Evolutionary conservation across 2,888 invertebrate species (phyloP).

Genomic region (Pocota personata): DNA sequence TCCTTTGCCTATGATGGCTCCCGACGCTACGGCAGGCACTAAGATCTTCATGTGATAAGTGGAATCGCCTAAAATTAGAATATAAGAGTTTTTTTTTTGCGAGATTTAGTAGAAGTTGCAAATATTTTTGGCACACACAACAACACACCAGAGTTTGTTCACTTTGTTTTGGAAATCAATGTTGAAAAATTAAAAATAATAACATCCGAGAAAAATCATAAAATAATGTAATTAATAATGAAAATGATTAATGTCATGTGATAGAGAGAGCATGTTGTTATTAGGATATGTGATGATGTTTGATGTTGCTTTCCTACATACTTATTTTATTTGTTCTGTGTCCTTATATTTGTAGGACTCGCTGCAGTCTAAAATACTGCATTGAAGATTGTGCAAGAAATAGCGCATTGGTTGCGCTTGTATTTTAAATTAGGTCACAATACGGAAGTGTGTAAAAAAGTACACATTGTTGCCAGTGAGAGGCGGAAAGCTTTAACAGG

Average conservation of each 20-base stretch:
- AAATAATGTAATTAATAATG: constrained; percentile 62
- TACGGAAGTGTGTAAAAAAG: constrained; percentile 1
- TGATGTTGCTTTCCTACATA: constrained; percentile 6
- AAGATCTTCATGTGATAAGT: constrained; percentile 98
- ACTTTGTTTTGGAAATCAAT: constrained; percentile 73
- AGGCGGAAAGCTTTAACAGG: not conserved
- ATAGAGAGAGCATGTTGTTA: constrained; percentile 39
- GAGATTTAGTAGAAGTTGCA: constrained; percentile 33
- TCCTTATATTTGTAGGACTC: constrained; percentile 1
- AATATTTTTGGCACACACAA: constrained; percentile 55
- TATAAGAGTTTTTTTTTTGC: constrained; percentile 14
- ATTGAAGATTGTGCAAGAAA: constrained; percentile 5
- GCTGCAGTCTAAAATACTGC: constrained; percentile 17
- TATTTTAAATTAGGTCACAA: constrained; percentile 29
- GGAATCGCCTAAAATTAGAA: constrained; percentile 89
- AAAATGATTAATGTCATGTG: constrained; percentile 71
- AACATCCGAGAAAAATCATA: constrained; percentile 69
- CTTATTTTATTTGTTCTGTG: not conserved
- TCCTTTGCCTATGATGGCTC: constrained; percentile 99
- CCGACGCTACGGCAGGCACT: constrained; percentile 98
- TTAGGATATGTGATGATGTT: constrained; percentile 12
- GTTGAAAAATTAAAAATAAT: constrained; percentile 74
- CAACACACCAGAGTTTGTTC: constrained; percentile 70
- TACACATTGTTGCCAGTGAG: not conserved
- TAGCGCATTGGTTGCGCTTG: constrained; percentile 22